A percentile compares a stretch with the other conserved stretches of the same genome.
Evolutionary conservation across 2,888 invertebrate genomes (phyloP).

Genomic region (Synanthedon formicaeformis): DNA sequence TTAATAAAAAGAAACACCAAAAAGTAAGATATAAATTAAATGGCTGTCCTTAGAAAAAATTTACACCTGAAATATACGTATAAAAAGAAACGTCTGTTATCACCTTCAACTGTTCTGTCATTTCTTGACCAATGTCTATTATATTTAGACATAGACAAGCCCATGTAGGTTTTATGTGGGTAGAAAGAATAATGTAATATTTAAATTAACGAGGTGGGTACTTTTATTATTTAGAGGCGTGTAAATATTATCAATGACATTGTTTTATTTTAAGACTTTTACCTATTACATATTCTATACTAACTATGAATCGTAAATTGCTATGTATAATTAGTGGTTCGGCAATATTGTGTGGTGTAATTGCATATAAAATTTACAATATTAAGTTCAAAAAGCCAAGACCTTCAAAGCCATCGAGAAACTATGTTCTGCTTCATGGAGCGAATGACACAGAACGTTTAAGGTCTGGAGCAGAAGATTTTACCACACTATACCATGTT

Average conservation of each 20-base stretch:
- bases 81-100: slow-evolving; percentile 24
- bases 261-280: too few species aligned
- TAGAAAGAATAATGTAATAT: too few species aligned
- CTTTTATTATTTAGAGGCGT: too few species aligned
- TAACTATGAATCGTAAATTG: too few species aligned
- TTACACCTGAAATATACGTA: slow-evolving; percentile 23
- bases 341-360: slow-evolving; percentile 14
- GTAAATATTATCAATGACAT: too few species aligned
- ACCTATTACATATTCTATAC: too few species aligned
- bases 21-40: background rate
- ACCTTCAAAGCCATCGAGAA: slow-evolving; percentile 10
- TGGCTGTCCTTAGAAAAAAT: background rate
- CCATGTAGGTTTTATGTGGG: too few species aligned
- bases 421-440: slow-evolving; percentile 44
- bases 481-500: slow-evolving; percentile 18
- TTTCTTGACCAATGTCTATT: background rate
- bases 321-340: slow-evolving; percentile 9
- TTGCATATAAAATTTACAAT: slow-evolving; percentile 10
- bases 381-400: background rate
- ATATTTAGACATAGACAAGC: too few species aligned
- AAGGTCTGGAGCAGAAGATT: slow-evolving; percentile 4
- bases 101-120: slow-evolving; percentile 31
- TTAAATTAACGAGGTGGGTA: too few species aligned
- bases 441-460: slow-evolving; percentile 21
- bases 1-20: too few species aligned